A percentile compares a stretch with the other conserved stretches of the same genome.
Evolutionary conservation across 2,113 vertebrate species (phyloP).

Genomic region (Tetraodon nigroviridis): DNA sequence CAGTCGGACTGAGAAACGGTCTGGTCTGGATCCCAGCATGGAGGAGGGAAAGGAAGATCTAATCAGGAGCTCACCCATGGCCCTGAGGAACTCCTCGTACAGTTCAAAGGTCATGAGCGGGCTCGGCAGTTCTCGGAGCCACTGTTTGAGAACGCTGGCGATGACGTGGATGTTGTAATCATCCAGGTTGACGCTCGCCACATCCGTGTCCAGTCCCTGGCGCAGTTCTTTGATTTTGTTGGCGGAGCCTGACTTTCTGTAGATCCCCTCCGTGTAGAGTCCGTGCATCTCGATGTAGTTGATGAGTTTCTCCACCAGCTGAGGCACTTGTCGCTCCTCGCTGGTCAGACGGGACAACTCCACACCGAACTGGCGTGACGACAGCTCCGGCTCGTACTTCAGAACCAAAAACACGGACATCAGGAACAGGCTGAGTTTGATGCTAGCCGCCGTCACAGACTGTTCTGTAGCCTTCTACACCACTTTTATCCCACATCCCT

Average conservation of each 20-base stretch:
- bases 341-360: slow-evolving; percentile 90
- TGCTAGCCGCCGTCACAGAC: too few relatives aligned
- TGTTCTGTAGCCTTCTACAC: too few relatives aligned
- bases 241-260: slow-evolving; percentile 93
- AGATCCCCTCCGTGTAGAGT: slow-evolving; percentile 96
- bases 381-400: slow-evolving; percentile 89
- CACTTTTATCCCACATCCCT: too few relatives aligned
- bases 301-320: slow-evolving; percentile 94
- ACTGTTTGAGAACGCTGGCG: slow-evolving; percentile 96
- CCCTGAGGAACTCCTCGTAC: slow-evolving; percentile 94
- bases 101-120: slow-evolving; percentile 98
- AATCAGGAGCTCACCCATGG: slow-evolving; percentile 81
- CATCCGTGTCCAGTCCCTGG: slow-evolving; percentile 89
- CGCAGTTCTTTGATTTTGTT: slow-evolving; percentile 97
- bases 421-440: neutral
- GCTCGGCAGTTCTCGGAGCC: slow-evolving; percentile 94
- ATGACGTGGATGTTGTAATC: slow-evolving; percentile 99
- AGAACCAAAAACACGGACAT: neutral
- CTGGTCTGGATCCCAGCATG: neutral
- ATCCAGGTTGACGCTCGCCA: slow-evolving; percentile 84
- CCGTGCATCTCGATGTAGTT: slow-evolving; percentile 99
- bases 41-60: neutral
- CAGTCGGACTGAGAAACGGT: neutral
- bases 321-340: slow-evolving; percentile 86
- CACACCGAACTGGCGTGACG: slow-evolving; percentile 87